Evolutionary conservation across 2,113 vertebrate genomes (phyloP), one percentile per base, ranked within the genome.

Genomic region (Leptobrachium ailaonicum): DNA sequence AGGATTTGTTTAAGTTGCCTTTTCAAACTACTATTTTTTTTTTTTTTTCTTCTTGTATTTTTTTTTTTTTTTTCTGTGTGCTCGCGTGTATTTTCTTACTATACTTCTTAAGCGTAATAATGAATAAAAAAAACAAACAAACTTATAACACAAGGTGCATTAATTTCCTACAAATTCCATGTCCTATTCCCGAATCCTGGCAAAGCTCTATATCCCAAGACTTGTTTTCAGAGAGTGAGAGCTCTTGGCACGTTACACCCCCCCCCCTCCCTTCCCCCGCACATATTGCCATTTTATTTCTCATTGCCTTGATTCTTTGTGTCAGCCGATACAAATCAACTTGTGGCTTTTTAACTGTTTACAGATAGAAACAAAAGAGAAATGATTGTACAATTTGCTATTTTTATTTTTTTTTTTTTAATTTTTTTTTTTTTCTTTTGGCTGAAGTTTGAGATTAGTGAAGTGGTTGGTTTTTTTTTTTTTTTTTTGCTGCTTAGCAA

Each of bases 331-430:
- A 95, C 97, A 97, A 90, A 92, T 96, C 94, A 95, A 95, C 95
- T 96, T 95, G 96, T 97, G 97, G 96, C 96, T 98, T 98, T 97
- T 98, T 98, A 98, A 95, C 96, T 98, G 97, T 99, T 99, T 99
- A 99, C 98, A 98, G 95, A 96, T 96, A 96, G 96, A 96, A 95
- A 32, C 20, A 32, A 32, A 32, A 32, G 20, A 32, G 20, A 60
- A 92, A 96, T 98, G 98, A 99, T 99, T 98, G 98, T 98, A 98
- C 95, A 92, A 92, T 96, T 95, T 96, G 95, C 95, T 95, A 94
- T 95, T 94, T 91, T 90, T 90, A n/a, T 75, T 32, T 32, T 95
- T 94, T 91, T 90, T 90, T 14, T 75, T 32, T 32, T 32, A 50
- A 47, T 50, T 76, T 68, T 42, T 50, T 14, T 70, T 80, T 94